Evolutionary conservation across 2,797 vertebrate species (phyloP).

Genomic region (Ctenopoma multispine): DNA sequence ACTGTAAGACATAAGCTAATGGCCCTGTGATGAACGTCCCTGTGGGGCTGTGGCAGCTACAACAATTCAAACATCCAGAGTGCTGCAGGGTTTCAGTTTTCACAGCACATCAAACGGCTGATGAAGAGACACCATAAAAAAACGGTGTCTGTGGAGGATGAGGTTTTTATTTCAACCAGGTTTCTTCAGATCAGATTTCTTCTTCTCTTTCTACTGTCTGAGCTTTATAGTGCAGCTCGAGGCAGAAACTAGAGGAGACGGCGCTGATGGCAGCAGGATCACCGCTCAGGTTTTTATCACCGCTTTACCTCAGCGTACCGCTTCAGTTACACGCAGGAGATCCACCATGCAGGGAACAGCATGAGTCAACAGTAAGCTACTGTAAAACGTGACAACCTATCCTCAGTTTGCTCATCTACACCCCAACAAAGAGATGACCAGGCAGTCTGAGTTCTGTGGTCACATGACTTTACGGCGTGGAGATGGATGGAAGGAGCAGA

Average conservation of each 20-base stretch:
- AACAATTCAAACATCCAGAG: no score
- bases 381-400: no score
- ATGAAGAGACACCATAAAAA: conserved; percentile 29
- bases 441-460: no score
- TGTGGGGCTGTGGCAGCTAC: no score
- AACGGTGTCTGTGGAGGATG: conserved; percentile 13
- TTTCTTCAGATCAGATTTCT: conserved; percentile 29
- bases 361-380: no score
- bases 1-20: conserved; percentile 5
- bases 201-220: neutral
- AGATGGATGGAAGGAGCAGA: no score
- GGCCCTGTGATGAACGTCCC: conserved; percentile 25
- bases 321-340: conserved; percentile 9
- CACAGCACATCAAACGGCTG: conserved; percentile 57
- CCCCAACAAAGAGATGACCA: no score
- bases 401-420: no score
- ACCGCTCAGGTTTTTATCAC: conserved; percentile 64
- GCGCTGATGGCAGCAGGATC: conserved; percentile 44
- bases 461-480: no score
- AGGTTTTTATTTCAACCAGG: conserved; percentile 47
- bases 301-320: conserved; percentile 35
- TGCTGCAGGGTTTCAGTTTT: conserved; percentile 53
- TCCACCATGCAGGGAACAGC: no score
- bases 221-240: conserved; percentile 14
- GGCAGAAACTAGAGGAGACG: conserved; percentile 51